These are phyloP conservation scores for Dioctria linearis DNA, from an alignment of 2,888 invertebrate species.

Conservation along the genomic window DNA sequence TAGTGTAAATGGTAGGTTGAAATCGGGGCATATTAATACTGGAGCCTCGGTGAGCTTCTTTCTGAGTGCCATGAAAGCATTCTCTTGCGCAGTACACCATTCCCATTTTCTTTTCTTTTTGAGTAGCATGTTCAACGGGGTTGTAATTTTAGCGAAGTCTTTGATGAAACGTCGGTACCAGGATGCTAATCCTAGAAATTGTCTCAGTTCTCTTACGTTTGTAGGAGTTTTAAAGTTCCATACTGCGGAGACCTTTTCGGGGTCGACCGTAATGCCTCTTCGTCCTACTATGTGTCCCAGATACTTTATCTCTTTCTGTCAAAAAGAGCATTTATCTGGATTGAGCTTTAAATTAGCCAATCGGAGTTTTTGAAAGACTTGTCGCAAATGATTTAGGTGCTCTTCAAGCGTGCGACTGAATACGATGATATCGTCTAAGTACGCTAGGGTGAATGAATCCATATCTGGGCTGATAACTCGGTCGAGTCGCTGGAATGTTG, in stretches of 20 bases:
- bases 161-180: conserved; percentile 41
- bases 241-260: conserved; percentile 48
- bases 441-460: conserved; percentile 22
- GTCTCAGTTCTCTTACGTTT: neutral
- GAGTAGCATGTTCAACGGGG: neutral
- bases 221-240: conserved; percentile 22
- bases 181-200: neutral
- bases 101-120: conserved; percentile 30
- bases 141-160: conserved; percentile 1
- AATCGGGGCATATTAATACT: conserved; percentile 11
- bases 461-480: neutral
- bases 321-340: neutral
- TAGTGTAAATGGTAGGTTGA: neutral
- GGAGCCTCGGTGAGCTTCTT: conserved; percentile 11
- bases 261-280: neutral
- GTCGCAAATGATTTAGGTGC: conserved; percentile 3
- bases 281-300: neutral
- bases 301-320: neutral
- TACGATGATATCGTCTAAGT: conserved; percentile 39
- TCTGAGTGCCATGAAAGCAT: conserved; percentile 9
- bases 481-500: conserved; percentile 41
- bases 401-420: neutral
- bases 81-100: conserved; percentile 1
- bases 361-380: conserved; percentile 12
- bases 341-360: conserved; percentile 7